Conservation (phyloP, 2,797 vertebrate genomes). For the Pampus argenteus region DNA sequence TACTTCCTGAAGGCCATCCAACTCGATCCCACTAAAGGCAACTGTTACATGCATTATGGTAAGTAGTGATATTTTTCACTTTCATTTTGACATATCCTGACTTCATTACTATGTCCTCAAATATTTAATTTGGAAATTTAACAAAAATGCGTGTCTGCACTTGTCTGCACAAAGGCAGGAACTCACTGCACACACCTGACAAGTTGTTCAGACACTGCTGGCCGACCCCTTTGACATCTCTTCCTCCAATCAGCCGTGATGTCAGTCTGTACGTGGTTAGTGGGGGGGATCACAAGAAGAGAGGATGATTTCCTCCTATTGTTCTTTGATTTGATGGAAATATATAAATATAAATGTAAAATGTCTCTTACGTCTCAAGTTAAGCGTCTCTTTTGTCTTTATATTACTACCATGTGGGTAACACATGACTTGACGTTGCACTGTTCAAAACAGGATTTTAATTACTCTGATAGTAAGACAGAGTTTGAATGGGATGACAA, state of each 20-base stretch:
- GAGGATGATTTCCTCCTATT: conserved; percentile 72
- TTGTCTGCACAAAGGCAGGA: conserved; percentile 45
- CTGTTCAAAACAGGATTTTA: background rate
- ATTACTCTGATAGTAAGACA: conserved; percentile 3
- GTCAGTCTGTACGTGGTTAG: conserved; percentile 50
- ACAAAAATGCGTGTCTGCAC: background rate
- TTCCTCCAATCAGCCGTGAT: conserved; percentile 30
- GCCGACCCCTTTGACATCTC: conserved; percentile 45
- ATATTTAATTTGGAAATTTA: conserved; percentile 26
- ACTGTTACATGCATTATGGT: conserved; percentile 99
- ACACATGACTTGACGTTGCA: background rate
- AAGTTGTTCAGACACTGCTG: conserved; percentile 42
- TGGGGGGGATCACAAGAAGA: conserved; percentile 10
- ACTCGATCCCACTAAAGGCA: conserved; percentile 96
- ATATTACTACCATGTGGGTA: background rate
- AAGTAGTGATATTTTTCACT: conserved; percentile 66
- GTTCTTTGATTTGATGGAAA: conserved; percentile 49
- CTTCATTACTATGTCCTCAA: conserved; percentile 16
- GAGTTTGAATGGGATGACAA: conserved; percentile 12
- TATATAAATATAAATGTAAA: too few species aligned
- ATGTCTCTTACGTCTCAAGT: conserved; percentile 49
- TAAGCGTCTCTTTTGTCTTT: conserved; percentile 21
- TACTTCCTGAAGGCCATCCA: conserved; percentile 98
- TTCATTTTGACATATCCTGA: conserved; percentile 26
- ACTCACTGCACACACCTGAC: conserved; percentile 20